These are phyloP conservation scores for Rhabditophanes sp. DNA, from an alignment of 2,888 invertebrate species.

Conservation along the genomic window DNA sequence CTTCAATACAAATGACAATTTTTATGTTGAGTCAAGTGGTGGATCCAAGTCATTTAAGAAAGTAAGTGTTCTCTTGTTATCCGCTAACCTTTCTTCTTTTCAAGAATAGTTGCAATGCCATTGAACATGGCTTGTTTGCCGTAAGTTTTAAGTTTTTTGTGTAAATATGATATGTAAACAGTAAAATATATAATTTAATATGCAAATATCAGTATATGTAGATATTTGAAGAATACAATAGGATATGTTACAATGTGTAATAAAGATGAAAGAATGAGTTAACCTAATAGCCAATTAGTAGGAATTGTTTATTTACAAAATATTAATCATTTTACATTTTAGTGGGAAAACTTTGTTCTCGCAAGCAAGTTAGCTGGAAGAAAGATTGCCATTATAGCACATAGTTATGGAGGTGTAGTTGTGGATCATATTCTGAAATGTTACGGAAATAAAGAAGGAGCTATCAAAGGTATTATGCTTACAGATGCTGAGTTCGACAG, in stretches of 20 bases:
- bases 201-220: too few species aligned
- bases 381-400: slow-evolving; percentile 60
- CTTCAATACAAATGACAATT: slow-evolving; percentile 61
- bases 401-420: slow-evolving; percentile 63
- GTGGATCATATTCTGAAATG: background rate
- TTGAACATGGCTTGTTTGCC: too few species aligned
- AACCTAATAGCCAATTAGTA: slow-evolving; percentile 1
- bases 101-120: too few species aligned
- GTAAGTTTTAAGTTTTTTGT: too few species aligned
- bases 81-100: too few species aligned
- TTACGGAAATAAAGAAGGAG: background rate
- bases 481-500: slow-evolving; percentile 56
- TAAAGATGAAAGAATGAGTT: background rate
- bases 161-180: too few species aligned
- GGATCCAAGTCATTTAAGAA: slow-evolving; percentile 10
- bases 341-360: slow-evolving; percentile 57
- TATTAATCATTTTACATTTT: slow-evolving; percentile 55
- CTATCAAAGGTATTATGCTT: slow-evolving; percentile 54
- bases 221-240: too few species aligned
- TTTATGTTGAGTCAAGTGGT: slow-evolving; percentile 47
- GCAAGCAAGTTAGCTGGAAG: slow-evolving; percentile 50
- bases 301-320: slow-evolving; percentile 45
- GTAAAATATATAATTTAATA: too few species aligned
- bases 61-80: too few species aligned
- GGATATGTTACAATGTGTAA: too few species aligned